These are phyloP conservation scores for Clavelina lepadiformis DNA, from an alignment of 23 tunicate genomes.

Conservation along the genomic window DNA sequence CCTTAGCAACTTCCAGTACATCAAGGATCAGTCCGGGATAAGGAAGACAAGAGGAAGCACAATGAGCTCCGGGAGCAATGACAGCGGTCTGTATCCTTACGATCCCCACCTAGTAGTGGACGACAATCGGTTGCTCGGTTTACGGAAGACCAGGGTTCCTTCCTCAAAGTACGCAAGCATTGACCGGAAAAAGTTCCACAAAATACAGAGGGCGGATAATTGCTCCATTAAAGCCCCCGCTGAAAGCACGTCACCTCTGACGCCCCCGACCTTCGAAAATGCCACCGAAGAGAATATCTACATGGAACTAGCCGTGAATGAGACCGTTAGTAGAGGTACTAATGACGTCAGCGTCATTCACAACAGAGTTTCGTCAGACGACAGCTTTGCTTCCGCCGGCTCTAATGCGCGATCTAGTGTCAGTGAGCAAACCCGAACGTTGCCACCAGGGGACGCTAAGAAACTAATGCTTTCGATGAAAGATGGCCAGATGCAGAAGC, in stretches of 20 bases:
- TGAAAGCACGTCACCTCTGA: constrained; percentile 1
- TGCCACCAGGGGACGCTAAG: no score
- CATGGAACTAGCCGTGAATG: constrained; percentile 20
- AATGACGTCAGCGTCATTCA: background rate
- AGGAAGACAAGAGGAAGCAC: no score
- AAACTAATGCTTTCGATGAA: no score
- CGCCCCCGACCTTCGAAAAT: constrained; percentile 1
- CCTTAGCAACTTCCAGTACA: constrained; percentile 8
- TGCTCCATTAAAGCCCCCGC: background rate
- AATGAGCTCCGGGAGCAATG: no score
- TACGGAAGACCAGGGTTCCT: background rate
- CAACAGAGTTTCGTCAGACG: background rate
- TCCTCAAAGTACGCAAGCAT: constrained; percentile 30
- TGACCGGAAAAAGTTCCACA: constrained; percentile 8
- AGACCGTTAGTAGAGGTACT: background rate
- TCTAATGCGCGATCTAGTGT: background rate
- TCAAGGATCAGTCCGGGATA: no score
- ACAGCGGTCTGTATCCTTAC: no score
- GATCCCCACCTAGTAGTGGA: no score
- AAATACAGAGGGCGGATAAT: no score
- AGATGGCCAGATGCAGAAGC: no score
- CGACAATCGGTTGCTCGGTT: constrained; percentile 4
- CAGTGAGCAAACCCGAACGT: no score
- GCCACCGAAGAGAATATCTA: constrained; percentile 31
- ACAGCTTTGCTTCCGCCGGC: background rate